Conservation (phyloP, 2,888 invertebrate species). For the Chrysomela aeneicollis region DNA sequence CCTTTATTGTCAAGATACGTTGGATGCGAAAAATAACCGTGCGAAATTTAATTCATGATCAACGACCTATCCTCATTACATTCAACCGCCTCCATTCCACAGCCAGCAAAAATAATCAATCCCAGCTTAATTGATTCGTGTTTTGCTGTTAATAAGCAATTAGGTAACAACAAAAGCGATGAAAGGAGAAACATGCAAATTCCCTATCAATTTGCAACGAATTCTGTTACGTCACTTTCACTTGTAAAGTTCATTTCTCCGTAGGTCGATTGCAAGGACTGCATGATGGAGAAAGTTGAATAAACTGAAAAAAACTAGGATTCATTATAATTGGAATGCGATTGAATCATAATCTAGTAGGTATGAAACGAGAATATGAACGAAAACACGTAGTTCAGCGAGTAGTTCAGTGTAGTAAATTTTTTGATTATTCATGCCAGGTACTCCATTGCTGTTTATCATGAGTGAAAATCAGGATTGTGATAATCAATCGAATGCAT, state of each 20-base stretch:
- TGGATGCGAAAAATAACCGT: too few species aligned
- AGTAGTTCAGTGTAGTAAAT: too few species aligned
- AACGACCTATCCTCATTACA: background rate
- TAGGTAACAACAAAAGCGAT: slow-evolving; percentile 22
- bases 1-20: too few species aligned
- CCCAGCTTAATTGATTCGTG: slow-evolving; percentile 7
- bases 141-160: slow-evolving; percentile 18
- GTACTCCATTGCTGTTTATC: too few species aligned
- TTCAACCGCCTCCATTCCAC: background rate
- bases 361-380: too few species aligned
- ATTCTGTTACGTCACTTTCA: slow-evolving; percentile 51
- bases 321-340: slow-evolving; percentile 13
- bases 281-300: slow-evolving; percentile 31
- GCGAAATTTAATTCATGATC: background rate
- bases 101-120: slow-evolving; percentile 7
- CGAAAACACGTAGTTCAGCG: too few species aligned
- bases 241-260: slow-evolving; percentile 47
- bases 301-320: slow-evolving; percentile 20
- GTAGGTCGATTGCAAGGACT: slow-evolving; percentile 22
- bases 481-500: too few species aligned
- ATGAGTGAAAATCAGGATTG: too few species aligned
- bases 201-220: slow-evolving; percentile 35
- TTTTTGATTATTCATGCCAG: too few species aligned
- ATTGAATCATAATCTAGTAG: background rate
- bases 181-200: slow-evolving; percentile 36